Conservation (phyloP, 1,140 invertebrate species). For the Leptopilina clavipes region DNA sequence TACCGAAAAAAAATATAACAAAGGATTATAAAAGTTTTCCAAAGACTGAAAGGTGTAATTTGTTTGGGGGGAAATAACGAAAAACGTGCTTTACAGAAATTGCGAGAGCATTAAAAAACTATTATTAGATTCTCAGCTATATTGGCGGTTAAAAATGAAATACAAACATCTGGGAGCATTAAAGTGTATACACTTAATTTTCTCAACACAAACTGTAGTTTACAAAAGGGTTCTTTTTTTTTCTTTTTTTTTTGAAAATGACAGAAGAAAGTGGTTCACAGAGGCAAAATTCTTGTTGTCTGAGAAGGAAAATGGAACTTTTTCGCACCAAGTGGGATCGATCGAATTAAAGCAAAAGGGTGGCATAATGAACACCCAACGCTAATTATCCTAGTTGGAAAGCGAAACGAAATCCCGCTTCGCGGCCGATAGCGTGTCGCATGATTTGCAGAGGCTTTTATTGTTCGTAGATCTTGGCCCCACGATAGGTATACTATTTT, state of each 20-base stretch:
- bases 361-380: conserved; percentile 33
- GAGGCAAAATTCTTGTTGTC: not conserved
- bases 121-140: conserved; percentile 1
- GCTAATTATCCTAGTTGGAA: conserved; percentile 8
- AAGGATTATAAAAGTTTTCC: not conserved
- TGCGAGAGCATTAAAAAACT: conserved; percentile 10
- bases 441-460: conserved; percentile 31
- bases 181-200: not conserved
- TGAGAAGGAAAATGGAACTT: not conserved
- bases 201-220: conserved; percentile 1
- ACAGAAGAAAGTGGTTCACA: conserved; percentile 12
- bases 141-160: not conserved
- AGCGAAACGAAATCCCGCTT: conserved; percentile 33
- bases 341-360: conserved; percentile 31
- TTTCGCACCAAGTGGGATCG: conserved; percentile 14
- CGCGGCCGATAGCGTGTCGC: conserved; percentile 33
- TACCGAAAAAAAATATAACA: too few species aligned
- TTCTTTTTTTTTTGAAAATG: not conserved
- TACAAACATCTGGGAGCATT: not conserved
- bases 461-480: conserved; percentile 31
- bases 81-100: not conserved
- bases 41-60: not conserved
- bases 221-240: not conserved
- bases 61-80: too few species aligned
- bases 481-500: not conserved